Evolutionary conservation across 1,140 invertebrate species (phyloP).

Genomic region (Marisa cornuarietis): DNA sequence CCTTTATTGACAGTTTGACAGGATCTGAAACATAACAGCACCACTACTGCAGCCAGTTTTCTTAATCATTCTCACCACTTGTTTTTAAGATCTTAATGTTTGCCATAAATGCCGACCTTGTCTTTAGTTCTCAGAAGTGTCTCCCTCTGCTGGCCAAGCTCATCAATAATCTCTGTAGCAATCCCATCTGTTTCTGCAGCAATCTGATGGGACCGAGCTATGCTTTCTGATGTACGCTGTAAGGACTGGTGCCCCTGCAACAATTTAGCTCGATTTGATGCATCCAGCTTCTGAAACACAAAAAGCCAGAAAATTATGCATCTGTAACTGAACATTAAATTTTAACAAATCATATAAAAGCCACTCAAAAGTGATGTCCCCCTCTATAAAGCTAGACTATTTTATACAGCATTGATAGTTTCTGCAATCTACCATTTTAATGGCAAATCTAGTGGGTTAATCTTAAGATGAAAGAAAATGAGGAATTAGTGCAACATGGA

Average conservation of each 20-base stretch:
- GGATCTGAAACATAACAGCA: too few relatives aligned
- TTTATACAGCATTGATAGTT: too few relatives aligned
- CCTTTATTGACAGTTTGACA: too few relatives aligned
- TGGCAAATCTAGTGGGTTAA: too few relatives aligned
- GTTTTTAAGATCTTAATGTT: too few relatives aligned
- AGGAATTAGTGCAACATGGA: too few relatives aligned
- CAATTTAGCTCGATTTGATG: constrained; percentile 55
- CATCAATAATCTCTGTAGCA: constrained; percentile 79
- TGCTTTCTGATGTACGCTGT: constrained; percentile 74
- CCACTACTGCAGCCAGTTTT: too few relatives aligned
- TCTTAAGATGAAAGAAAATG: too few relatives aligned
- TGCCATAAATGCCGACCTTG: constrained; percentile 47
- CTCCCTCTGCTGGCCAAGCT: constrained; percentile 75
- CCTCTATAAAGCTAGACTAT: too few relatives aligned
- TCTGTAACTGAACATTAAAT: neutral
- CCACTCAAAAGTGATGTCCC: neutral
- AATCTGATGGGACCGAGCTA: constrained; percentile 77
- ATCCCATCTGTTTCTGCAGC: constrained; percentile 83
- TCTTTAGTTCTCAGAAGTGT: constrained; percentile 72
- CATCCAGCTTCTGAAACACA: constrained; percentile 49
- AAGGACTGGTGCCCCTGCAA: constrained; percentile 66
- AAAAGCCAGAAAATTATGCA: neutral
- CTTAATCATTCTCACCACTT: too few relatives aligned
- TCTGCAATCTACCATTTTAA: too few relatives aligned
- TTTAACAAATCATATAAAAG: neutral